These are phyloP conservation scores for Amazona finschi DNA, from an alignment of 2,797 vertebrate species.

Conservation along the genomic window DNA sequence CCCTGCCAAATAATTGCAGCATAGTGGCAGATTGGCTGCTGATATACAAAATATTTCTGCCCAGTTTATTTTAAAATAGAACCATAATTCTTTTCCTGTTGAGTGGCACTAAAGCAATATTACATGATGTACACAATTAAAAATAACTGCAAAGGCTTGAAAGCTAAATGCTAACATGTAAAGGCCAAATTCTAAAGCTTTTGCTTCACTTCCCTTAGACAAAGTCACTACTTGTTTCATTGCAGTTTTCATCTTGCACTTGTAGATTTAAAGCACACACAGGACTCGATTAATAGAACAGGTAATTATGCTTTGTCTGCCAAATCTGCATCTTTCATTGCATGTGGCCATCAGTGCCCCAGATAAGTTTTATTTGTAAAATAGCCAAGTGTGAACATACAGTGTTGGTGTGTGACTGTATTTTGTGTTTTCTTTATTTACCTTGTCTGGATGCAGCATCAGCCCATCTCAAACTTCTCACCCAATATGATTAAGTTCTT, in stretches of 20 bases:
- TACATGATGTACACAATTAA: not conserved
- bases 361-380: not conserved
- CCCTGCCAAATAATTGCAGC: not conserved
- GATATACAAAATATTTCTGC: constrained; percentile 6
- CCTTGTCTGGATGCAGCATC: not conserved
- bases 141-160: not conserved
- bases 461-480: not conserved
- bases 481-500: not conserved
- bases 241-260: not conserved
- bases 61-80: not conserved
- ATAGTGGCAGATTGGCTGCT: not conserved
- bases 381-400: not conserved
- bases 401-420: not conserved
- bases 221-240: not conserved
- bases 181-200: not conserved
- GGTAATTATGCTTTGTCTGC: not conserved
- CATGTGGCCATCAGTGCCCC: not conserved
- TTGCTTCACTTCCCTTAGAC: not conserved
- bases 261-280: not conserved
- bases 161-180: not conserved
- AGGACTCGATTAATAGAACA: not conserved
- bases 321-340: not conserved
- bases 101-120: not conserved
- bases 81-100: not conserved
- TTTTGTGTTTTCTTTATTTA: not conserved